A percentile compares a stretch with the other conserved stretches of the same genome.
phyloP scores from a whole-genome alignment of 2,888 invertebrate species.

The Cephus pulcher region DNA sequence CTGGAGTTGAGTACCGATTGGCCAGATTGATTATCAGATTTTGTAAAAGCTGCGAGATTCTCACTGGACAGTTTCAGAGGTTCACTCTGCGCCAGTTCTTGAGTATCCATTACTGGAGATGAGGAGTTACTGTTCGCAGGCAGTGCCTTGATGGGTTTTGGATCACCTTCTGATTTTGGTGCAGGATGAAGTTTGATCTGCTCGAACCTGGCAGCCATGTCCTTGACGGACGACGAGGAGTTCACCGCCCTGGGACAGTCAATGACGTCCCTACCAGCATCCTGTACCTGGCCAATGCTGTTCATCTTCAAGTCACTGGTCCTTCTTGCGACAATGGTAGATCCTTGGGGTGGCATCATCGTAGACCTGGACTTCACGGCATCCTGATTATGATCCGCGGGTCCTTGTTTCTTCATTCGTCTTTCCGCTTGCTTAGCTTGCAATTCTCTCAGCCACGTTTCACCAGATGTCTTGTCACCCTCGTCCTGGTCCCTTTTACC shows the following conservation, averaged over 20 bases:
- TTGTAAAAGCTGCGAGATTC: conserved; percentile 25
- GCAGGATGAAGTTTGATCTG: conserved; percentile 63
- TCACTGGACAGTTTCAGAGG: conserved; percentile 24
- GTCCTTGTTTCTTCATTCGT: conserved; percentile 67
- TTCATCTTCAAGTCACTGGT: conserved; percentile 61
- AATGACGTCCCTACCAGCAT: conserved; percentile 49
- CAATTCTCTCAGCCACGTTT: conserved; percentile 81
- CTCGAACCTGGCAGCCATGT: conserved; percentile 87
- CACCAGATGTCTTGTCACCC: conserved; percentile 65
- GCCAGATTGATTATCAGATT: conserved; percentile 22
- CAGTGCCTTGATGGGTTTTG: conserved; percentile 37
- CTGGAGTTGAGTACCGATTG: conserved; percentile 36
- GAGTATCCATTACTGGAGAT: conserved; percentile 36
- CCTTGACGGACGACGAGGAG: conserved; percentile 72
- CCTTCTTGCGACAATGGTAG: conserved; percentile 50
- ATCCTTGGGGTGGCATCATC: conserved; percentile 25
- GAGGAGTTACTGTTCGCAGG: conserved; percentile 29
- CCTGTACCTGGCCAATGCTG: conserved; percentile 40
- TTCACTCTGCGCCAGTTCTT: conserved; percentile 23
- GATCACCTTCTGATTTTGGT: conserved; percentile 48
- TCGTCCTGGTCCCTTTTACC: conserved; percentile 55
- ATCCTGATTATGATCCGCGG: conserved; percentile 58
- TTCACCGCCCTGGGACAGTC: conserved; percentile 52
- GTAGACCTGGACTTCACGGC: conserved; percentile 47
- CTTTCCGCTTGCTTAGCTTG: conserved; percentile 82